Evolutionary conservation across 2,797 vertebrate genomes (phyloP), one percentile per base, ranked within the genome.

Genomic region (Yasuhikotakia modesta): DNA sequence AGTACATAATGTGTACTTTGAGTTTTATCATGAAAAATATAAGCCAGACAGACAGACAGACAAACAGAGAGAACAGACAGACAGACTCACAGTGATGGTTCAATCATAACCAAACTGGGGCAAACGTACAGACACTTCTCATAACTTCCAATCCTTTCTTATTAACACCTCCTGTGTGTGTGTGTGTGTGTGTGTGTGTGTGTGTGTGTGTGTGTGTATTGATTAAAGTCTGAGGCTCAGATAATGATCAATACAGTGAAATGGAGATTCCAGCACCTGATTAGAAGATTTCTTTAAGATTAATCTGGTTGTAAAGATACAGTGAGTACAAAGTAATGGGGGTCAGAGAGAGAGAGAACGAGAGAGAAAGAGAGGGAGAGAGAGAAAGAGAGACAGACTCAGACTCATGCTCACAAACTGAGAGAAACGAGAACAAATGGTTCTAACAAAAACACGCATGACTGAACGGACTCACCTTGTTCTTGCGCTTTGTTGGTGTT

Each of bases 401-500:
- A 30, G 60, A 52, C 14, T 57, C 52, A 22, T 50, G 13, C 22
- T 22, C 16, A 58, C 21, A 68, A 27, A 67, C 43, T 21, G 52
- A 67, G 43, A 73, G 46, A 45, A 27, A 46, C n/a, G 3, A 22
- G 16, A 16, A 17, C 52, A 69, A 60, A 52, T 19, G 6, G 2
- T 24, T 60, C 13, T n/a, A 12, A 55, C 53, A 61, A 68, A 46
- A 55, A 76, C 30, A 14, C 27, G 1, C 48, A 70, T 43, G 21
- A 57, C 5, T 64, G 3, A 43, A 7, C 39, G 11, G 57, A 80
- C 91, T 94, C 94, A 97, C 96, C 96, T 95, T 95, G 94, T 87
- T 96, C 95, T 82, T 94, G 93, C 75, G 95, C 94, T 88, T 94
- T 97, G 90, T 92, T 95, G 81, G 95, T 94, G 89, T 92, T 95